phyloP scores from a whole-genome alignment of 2,888 invertebrate genomes.

The Andricus curvator region DNA sequence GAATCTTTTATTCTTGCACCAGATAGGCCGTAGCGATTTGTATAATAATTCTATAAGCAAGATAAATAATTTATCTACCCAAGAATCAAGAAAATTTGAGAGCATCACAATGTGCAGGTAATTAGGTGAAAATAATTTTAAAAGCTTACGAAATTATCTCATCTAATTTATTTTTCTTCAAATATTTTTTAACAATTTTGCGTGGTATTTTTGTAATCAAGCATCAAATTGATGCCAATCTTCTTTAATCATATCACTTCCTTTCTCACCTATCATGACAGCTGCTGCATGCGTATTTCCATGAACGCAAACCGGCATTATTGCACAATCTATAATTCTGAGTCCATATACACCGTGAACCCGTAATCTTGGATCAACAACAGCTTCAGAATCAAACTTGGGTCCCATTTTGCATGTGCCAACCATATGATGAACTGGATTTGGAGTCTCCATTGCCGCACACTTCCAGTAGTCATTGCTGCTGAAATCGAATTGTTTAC shows the following conservation, averaged over 20 bases:
- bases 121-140: no score
- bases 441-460: slow-evolving; percentile 84
- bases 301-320: slow-evolving; percentile 80
- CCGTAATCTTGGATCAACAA: slow-evolving; percentile 82
- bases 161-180: no score
- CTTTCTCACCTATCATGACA: slow-evolving; percentile 95
- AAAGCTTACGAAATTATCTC: no score
- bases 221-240: slow-evolving; percentile 81
- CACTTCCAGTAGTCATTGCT: slow-evolving; percentile 93
- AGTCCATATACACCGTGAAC: slow-evolving; percentile 89
- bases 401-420: slow-evolving; percentile 94
- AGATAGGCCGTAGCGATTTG: no score
- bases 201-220: no score
- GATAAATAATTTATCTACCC: no score
- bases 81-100: no score
- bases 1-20: no score
- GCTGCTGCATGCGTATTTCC: slow-evolving; percentile 94
- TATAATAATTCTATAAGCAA: no score
- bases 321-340: slow-evolving; percentile 90
- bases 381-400: slow-evolving; percentile 83
- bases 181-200: no score
- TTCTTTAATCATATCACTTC: slow-evolving; percentile 92
- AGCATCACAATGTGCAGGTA: no score
- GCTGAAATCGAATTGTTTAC: slow-evolving; percentile 84
- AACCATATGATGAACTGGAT: slow-evolving; percentile 88